Evolutionary conservation across 2,888 invertebrate genomes (phyloP), one percentile per base, ranked within the genome.

Genomic region (Caenorhabditis panamensis): DNA sequence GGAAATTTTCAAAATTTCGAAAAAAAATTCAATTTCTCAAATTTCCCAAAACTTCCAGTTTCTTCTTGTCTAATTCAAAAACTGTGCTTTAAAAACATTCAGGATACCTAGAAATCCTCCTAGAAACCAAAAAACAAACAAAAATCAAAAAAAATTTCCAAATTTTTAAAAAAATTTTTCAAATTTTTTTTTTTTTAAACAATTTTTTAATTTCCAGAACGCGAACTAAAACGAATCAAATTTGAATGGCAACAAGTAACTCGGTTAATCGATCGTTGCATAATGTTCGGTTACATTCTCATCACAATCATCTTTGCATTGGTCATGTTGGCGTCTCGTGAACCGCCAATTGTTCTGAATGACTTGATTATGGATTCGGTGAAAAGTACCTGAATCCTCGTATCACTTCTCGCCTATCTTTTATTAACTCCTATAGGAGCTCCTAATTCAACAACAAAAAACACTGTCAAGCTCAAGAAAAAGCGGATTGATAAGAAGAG

Each of bases 201-300:
- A n/a, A n/a, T n/a, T 31, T 31, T 31, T 31, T 31, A 6, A 9
- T 31, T 31, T 86, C 16, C 81, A 88, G 89, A 88, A 59, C 84
- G 88, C 53, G 85, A 88, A 51, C 73, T 87, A 36, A 82, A 83
- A 53, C 83, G 85, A 31, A 86, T 89, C 49, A 84, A 87, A 66
- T 89, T 87, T 83, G 89, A 89, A 71, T 89, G 89, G 89, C 88
- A 89, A 73, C 88, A 88, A 80, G 87, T 87, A 54, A 88, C 89
- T 9, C 84, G 89, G 5, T 84, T 89, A 24, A 85, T 89, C 76
- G 89, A 89, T 62, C 78, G 89, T 22, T 72, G 88, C 36, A 88
- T 89, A n/a, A 87, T 88, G 88, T 86, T 89, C 66, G 68, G 75
- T 56, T 89, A 86, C 80, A 88, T 89, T 28, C 62, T 86, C 9